Percentiles rank a stretch among this genome's conserved stretches.
phyloP scores from a whole-genome alignment of 2,888 invertebrate genomes.

The Hemithea aestivaria region DNA sequence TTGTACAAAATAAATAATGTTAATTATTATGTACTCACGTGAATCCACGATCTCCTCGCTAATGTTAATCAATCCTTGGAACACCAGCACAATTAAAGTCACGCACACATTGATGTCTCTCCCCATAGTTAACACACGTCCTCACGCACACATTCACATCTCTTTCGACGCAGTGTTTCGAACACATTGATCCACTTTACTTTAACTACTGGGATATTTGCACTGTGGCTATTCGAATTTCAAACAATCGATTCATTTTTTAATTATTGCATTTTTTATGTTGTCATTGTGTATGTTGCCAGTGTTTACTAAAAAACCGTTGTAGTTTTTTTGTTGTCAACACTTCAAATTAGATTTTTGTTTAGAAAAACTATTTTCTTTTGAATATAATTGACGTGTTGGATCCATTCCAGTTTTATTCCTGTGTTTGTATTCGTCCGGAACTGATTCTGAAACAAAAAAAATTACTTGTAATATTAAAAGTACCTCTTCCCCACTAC shows the following conservation, averaged over 20 bases:
- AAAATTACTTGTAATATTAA: conserved; percentile 5
- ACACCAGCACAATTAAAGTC: conserved; percentile 43
- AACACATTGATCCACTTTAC: conserved; percentile 52
- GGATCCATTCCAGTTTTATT: conserved; percentile 19
- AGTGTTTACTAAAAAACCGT: too few species aligned
- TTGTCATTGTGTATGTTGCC: too few species aligned
- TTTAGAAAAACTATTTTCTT: conserved; percentile 7
- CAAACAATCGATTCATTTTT: conserved; percentile 6
- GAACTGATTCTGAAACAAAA: conserved; percentile 24
- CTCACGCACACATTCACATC: conserved; percentile 40
- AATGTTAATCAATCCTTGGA: conserved; percentile 46
- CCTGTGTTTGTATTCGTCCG: conserved; percentile 12
- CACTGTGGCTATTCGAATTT: conserved; percentile 12
- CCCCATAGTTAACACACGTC: conserved; percentile 51
- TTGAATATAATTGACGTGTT: conserved; percentile 5
- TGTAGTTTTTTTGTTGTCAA: conserved; percentile 2
- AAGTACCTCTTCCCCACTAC: too few species aligned
- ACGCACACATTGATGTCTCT: conserved; percentile 47
- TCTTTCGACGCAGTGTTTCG: conserved; percentile 29
- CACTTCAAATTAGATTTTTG: conserved; percentile 3
- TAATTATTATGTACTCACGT: conserved; percentile 46
- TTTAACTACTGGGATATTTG: conserved; percentile 16
- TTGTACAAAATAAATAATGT: conserved; percentile 1
- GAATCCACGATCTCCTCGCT: conserved; percentile 66
- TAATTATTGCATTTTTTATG: too few species aligned